phyloP scores from a whole-genome alignment of 2,113 vertebrate genomes.

The Sciurus niger region DNA sequence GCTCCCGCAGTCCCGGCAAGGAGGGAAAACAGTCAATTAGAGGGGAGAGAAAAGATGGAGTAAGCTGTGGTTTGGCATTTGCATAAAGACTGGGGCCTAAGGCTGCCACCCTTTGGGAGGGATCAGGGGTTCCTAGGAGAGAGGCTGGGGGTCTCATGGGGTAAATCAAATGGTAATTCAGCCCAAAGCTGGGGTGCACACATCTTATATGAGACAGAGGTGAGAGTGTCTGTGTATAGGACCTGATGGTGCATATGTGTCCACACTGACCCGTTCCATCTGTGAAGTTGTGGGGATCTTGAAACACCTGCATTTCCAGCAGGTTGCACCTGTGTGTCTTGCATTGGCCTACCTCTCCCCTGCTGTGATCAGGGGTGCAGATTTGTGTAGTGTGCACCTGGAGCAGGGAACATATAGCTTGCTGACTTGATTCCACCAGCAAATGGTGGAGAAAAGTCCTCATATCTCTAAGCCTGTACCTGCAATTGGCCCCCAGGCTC shows the following conservation, averaged over 20 bases:
- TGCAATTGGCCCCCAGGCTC: not conserved
- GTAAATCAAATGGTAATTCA: conserved; percentile 61
- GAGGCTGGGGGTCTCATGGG: conserved; percentile 64
- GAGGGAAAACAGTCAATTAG: conserved; percentile 87
- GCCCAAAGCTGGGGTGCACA: not conserved
- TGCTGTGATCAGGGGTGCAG: not conserved
- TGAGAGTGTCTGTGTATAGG: not conserved
- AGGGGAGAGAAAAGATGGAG: conserved; percentile 83
- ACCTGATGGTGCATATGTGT: not conserved
- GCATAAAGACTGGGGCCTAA: conserved; percentile 88
- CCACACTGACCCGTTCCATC: not conserved
- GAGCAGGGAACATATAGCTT: accelerated
- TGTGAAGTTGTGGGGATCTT: not conserved
- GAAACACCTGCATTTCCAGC: not conserved
- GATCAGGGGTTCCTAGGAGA: conserved; percentile 81
- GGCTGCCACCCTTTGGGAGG: conserved; percentile 81
- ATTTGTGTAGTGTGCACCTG: not conserved
- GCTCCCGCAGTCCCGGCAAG: conserved; percentile 83
- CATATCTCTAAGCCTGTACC: not conserved
- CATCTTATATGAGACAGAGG: not conserved
- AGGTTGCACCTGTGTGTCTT: not conserved
- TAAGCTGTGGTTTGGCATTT: conserved; percentile 86
- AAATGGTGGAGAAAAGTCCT: not conserved
- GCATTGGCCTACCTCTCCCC: accelerated
- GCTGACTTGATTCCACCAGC: not conserved